Base-by-base conservation (phyloP, 2,113 vertebrate genomes). In the Lepus americanus region DNA sequence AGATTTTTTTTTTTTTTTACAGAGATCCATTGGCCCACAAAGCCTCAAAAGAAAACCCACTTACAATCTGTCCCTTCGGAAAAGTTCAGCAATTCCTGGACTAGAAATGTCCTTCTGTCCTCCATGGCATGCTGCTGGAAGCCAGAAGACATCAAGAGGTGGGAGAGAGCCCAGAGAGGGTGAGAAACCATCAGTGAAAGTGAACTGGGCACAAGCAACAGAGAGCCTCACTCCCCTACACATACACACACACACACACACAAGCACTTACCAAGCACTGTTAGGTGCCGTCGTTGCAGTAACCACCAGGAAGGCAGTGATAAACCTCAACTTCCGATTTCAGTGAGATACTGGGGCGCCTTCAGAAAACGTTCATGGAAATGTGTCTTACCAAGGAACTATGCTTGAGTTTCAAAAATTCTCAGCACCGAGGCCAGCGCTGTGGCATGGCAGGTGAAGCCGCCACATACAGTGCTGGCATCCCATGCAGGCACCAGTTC, bases 281-380 rank as follows among this genome's bases (percentile, higher is more conserved):
- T 31, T 8, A 0, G 0, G 9, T 2, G 12, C 73, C 14, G 55
- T 33, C 22, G 14, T 2, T 6, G 10, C 7, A 73, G 39, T 1
- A 22, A 29, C 29, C 29, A 3, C 19, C 16, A 6, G 5, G 22
- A 9, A 73, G 29, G 25, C 2, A n/a, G 64, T 14, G 36, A 63
- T 1, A 64, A 61, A 49, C 8, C 25, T 5, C 61, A 69, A 29
- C 16, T 22, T 27, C 16, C 33, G 1, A 11, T 6, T 39, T 51
- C 27, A 49, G 66, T n/a, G 49, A 80, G 55, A 86, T 13, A 59
- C 55, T 19, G 19, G 55, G 19, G 55, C 17, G 14, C 55, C 19
- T 19, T 17, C 14, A 59, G 19, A 14, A 59, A 59, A 59, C 14
- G 16, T 59, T 59, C 55, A 14, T 59, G 55, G 44, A 44, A 44